Percentiles rank a stretch among this genome's conserved stretches.
Evolutionary conservation across 1,140 invertebrate species (phyloP).

Genomic region (Anoplophora glabripennis): DNA sequence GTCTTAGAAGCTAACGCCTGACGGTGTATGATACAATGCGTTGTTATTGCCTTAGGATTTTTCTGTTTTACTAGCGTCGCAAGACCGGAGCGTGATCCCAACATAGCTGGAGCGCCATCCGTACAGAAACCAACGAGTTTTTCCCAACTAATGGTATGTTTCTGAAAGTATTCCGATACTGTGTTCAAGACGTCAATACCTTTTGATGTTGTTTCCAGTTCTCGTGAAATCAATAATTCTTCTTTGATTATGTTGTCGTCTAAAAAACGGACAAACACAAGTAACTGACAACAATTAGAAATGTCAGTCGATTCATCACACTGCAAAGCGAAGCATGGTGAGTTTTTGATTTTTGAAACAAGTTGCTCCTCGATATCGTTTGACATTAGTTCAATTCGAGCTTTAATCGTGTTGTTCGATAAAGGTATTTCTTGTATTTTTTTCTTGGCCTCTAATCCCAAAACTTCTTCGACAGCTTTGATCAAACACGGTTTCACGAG

Average conservation of each 20-base stretch:
- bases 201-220: slow-evolving; percentile 31
- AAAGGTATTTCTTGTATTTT: slow-evolving; percentile 24
- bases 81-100: slow-evolving; percentile 42
- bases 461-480: slow-evolving; percentile 11
- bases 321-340: slow-evolving; percentile 16
- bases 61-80: slow-evolving; percentile 38
- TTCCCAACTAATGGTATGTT: slow-evolving; percentile 25
- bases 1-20: slow-evolving; percentile 41
- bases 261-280: slow-evolving; percentile 5
- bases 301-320: slow-evolving; percentile 13
- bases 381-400: slow-evolving; percentile 16
- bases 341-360: slow-evolving; percentile 20
- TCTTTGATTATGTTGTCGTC: slow-evolving; percentile 5
- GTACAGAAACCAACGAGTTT: slow-evolving; percentile 5
- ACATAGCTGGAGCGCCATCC: slow-evolving; percentile 31
- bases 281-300: slow-evolving; percentile 8
- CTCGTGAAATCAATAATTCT: slow-evolving; percentile 5
- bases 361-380: slow-evolving; percentile 23
- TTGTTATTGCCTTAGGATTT: slow-evolving; percentile 31
- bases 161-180: slow-evolving; percentile 34
- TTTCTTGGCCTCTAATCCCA: not conserved
- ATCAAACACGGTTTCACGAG: slow-evolving; percentile 14
- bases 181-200: slow-evolving; percentile 35
- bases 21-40: slow-evolving; percentile 40
- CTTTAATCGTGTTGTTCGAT: slow-evolving; percentile 25